A percentile compares a stretch with the other conserved stretches of the same genome.
These are phyloP conservation scores for Balearica regulorum DNA, from an alignment of 2,797 vertebrate species.

Conservation along the genomic window DNA sequence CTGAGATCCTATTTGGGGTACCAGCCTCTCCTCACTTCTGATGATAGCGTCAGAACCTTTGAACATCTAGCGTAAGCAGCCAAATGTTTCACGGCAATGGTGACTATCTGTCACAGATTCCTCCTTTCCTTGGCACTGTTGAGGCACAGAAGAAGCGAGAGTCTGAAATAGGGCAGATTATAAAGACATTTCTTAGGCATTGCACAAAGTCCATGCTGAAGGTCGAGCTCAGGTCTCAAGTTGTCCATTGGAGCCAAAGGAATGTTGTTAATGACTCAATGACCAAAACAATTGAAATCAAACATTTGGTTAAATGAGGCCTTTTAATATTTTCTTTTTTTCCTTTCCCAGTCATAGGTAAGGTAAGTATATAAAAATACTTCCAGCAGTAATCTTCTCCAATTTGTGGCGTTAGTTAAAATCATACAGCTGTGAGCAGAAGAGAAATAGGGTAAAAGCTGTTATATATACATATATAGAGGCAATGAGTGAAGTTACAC, in stretches of 20 bases:
- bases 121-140: background rate
- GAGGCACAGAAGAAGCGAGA: background rate
- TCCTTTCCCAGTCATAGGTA: background rate
- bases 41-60: background rate
- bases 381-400: background rate
- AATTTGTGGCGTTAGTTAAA: background rate
- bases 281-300: background rate
- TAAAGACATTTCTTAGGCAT: background rate
- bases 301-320: background rate
- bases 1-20: background rate
- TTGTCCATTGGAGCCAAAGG: background rate
- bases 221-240: background rate
- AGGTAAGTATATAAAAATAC: background rate
- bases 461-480: background rate
- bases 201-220: background rate
- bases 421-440: background rate
- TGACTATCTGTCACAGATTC: background rate
- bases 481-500: slow-evolving; percentile 18
- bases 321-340: background rate
- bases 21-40: background rate
- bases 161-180: background rate
- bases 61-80: background rate
- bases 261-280: background rate
- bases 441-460: background rate
- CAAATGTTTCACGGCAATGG: background rate